Evolutionary conservation across 2,888 invertebrate genomes (phyloP).

Genomic region (Diarsia brunnea): DNA sequence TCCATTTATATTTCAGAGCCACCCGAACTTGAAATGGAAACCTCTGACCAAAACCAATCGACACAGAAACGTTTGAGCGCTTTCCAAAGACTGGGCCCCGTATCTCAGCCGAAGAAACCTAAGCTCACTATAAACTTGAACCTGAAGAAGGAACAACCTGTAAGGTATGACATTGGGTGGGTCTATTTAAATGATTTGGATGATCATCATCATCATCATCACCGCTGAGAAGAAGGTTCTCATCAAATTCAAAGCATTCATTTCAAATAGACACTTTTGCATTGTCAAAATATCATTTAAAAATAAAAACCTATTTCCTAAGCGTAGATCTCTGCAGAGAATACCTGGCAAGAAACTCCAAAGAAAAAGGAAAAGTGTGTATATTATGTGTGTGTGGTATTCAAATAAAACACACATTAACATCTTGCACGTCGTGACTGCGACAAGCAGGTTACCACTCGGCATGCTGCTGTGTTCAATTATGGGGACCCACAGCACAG

Average conservation of each 20-base stretch:
- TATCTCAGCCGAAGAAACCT: slow-evolving; percentile 81
- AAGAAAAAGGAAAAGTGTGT: too few relatives aligned
- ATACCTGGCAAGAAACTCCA: too few relatives aligned
- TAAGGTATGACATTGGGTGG: slow-evolving; percentile 74
- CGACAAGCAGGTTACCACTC: too few relatives aligned
- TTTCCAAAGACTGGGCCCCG: slow-evolving; percentile 82
- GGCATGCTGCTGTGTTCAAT: too few relatives aligned
- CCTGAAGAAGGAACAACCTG: slow-evolving; percentile 77
- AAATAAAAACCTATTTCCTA: neutral
- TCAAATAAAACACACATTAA: too few relatives aligned
- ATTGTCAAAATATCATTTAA: too few relatives aligned
- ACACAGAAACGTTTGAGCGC: slow-evolving; percentile 82
- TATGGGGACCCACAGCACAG: too few relatives aligned
- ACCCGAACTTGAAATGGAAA: slow-evolving; percentile 64
- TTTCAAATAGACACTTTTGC: neutral
- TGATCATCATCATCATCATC: neutral
- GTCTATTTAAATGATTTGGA: slow-evolving; percentile 3
- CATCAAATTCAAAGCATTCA: neutral
- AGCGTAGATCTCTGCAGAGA: too few relatives aligned
- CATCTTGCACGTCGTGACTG: too few relatives aligned
- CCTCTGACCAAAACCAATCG: slow-evolving; percentile 64
- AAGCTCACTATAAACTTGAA: slow-evolving; percentile 84
- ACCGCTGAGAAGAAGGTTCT: neutral
- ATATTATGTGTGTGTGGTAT: too few relatives aligned
- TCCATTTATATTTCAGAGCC: slow-evolving; percentile 62